Base-by-base conservation (phyloP, 2,888 invertebrate species). In the Alloscopus bannaensis region DNA sequence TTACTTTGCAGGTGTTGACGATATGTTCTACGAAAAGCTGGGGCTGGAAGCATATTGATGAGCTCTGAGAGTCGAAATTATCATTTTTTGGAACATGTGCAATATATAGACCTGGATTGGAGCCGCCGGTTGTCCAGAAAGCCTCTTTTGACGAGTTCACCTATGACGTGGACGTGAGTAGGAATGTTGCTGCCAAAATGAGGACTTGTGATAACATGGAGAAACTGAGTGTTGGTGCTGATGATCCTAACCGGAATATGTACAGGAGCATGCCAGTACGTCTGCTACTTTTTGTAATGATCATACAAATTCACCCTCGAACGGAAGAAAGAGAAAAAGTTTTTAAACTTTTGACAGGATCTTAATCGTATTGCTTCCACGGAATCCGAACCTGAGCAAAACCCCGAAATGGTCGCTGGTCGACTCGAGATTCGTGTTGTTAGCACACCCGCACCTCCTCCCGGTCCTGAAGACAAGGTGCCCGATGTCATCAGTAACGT, bases 81-180 rank as follows among this genome's bases (percentile, higher is more conserved):
- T n/a, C n/a, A n/a, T n/a, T n/a, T n/a, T n/a, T n/a, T n/a, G n/a
- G n/a, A n/a, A n/a, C n/a, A n/a, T n/a, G n/a, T n/a, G n/a, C n/a
- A n/a, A n/a, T n/a, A 86, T 89, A 91, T 86, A 90, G 93, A 77
- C 90, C 90, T 80, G 90, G 92, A 55, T 90, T 96, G 72, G 93
- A 93, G 87, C 94, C 95, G 26, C 95, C 95, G 2, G 90, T 94
- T 85, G 83, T 95, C 66, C 95, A 96, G 88, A 95, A 95, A 88
- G 95, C 95, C 55, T 93, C 95, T 50, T 95, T 96, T 89, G 95
- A 95, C 88, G 93, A 94, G 88, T 91, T 92, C 86, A 88, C 92
- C 16, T 96, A 94, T 89, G 91, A 93, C 73, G 92, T 96, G 84
- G 96, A 96, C 89, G 93, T 95, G 57, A 93, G 94, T 91, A 89